Evolutionary conservation across 2,797 vertebrate species (phyloP).

Genomic region (Odontamblyopus lacepedii): DNA sequence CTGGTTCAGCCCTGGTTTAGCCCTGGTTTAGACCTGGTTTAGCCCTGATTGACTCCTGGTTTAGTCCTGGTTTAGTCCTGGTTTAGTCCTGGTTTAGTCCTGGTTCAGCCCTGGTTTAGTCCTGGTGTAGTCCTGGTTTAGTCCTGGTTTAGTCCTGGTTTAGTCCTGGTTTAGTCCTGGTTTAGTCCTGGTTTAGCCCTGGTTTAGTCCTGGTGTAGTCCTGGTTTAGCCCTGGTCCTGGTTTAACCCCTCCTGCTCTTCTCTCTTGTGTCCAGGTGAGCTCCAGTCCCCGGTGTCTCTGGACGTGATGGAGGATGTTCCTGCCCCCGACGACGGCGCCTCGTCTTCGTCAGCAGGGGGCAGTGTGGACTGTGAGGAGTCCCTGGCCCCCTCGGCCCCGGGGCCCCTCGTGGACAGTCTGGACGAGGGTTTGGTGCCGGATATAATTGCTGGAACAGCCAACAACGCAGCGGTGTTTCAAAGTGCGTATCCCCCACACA

Average conservation of each 20-base stretch:
- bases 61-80: too few species aligned
- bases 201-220: too few species aligned
- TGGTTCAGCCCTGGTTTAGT: neutral
- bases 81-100: neutral
- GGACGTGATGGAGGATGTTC: conserved; percentile 90
- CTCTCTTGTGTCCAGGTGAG: conserved; percentile 80
- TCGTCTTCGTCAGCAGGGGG: conserved; percentile 79
- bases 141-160: neutral
- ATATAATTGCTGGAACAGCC: conserved; percentile 88
- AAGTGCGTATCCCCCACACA: conserved; percentile 71
- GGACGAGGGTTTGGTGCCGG: conserved; percentile 92
- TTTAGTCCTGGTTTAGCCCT: neutral
- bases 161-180: too few species aligned
- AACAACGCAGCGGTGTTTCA: conserved; percentile 73
- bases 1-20: neutral
- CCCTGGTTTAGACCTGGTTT: neutral
- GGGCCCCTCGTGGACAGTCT: conserved; percentile 91
- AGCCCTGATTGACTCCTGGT: too few species aligned
- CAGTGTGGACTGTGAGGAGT: conserved; percentile 80
- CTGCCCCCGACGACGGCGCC: conserved; percentile 86
- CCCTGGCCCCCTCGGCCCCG: conserved; percentile 83
- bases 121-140: neutral
- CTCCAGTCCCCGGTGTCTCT: conserved; percentile 86
- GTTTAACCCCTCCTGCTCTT: neutral
- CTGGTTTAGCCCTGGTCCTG: too few species aligned